Evolutionary conservation across 2,797 vertebrate genomes (phyloP).

Genomic region (Clarias platycephalus): DNA sequence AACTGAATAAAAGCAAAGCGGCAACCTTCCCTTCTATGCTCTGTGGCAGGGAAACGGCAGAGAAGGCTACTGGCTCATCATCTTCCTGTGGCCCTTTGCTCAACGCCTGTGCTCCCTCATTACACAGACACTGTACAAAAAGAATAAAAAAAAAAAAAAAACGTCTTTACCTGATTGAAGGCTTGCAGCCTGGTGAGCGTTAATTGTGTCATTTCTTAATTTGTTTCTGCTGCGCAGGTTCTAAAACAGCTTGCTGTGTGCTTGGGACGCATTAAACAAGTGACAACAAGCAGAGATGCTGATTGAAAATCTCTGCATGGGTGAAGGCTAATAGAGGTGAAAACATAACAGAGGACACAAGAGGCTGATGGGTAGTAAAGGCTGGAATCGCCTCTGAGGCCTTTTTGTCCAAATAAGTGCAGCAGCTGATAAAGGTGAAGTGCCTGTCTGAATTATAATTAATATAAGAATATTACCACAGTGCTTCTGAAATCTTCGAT

Average conservation of each 20-base stretch:
- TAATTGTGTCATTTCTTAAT: slow-evolving; percentile 63
- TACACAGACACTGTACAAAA: not conserved
- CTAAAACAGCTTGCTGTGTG: slow-evolving; percentile 52
- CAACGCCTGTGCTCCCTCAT: not conserved
- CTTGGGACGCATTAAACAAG: slow-evolving; percentile 53
- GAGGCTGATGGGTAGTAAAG: not conserved
- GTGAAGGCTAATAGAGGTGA: slow-evolving; percentile 55
- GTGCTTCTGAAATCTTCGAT: not conserved
- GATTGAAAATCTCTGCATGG: slow-evolving; percentile 58
- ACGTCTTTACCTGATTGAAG: slow-evolving; percentile 45
- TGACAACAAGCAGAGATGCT: slow-evolving; percentile 65
- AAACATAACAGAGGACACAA: slow-evolving; percentile 56
- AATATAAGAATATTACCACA: not conserved
- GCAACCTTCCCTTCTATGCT: not conserved
- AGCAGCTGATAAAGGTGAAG: not conserved
- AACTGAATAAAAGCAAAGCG: slow-evolving; percentile 5
- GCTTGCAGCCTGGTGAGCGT: slow-evolving; percentile 36
- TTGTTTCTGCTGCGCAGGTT: slow-evolving; percentile 56
- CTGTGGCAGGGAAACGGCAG: not conserved
- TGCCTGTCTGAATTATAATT: not conserved
- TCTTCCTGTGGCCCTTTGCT: not conserved
- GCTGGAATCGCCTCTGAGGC: not conserved
- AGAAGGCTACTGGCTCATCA: slow-evolving; percentile 29
- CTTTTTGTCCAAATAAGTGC: not conserved
- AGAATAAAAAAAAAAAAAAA: not conserved